These are phyloP conservation scores for Drosophila busckii DNA, from an alignment of 1,140 invertebrate species.

Conservation along the genomic window DNA sequence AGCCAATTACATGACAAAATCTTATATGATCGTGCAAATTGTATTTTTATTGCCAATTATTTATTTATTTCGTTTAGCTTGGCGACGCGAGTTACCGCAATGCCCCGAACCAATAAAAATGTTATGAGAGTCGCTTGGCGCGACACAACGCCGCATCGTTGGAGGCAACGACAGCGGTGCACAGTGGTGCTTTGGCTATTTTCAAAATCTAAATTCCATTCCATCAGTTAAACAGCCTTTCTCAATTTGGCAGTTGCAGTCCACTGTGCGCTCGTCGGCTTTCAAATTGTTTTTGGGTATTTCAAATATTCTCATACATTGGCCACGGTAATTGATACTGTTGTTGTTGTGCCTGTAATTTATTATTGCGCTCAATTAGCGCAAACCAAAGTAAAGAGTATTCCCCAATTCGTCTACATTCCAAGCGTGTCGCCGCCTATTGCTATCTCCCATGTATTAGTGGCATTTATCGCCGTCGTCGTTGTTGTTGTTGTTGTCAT, in stretches of 20 bases:
- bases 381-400: no score
- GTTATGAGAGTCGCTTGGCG: conserved; percentile 19
- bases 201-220: no score
- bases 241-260: no score
- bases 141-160: conserved; percentile 14
- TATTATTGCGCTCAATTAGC: no score
- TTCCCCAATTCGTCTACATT: background rate
- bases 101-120: conserved; percentile 19
- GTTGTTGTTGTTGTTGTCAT: background rate
- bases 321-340: background rate
- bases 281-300: no score
- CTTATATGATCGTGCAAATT: conserved; percentile 74
- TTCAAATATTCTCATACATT: no score
- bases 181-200: no score
- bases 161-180: background rate
- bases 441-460: background rate
- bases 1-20: conserved; percentile 54
- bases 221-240: no score
- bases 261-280: no score
- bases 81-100: no score
- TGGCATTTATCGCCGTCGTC: background rate
- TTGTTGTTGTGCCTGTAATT: no score
- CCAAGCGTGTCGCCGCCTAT: background rate
- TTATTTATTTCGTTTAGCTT: conserved; percentile 71
- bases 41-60: conserved; percentile 76